These are phyloP conservation scores for Pachypeltis micranthus DNA, from an alignment of 1,140 invertebrate genomes.

Conservation along the genomic window DNA sequence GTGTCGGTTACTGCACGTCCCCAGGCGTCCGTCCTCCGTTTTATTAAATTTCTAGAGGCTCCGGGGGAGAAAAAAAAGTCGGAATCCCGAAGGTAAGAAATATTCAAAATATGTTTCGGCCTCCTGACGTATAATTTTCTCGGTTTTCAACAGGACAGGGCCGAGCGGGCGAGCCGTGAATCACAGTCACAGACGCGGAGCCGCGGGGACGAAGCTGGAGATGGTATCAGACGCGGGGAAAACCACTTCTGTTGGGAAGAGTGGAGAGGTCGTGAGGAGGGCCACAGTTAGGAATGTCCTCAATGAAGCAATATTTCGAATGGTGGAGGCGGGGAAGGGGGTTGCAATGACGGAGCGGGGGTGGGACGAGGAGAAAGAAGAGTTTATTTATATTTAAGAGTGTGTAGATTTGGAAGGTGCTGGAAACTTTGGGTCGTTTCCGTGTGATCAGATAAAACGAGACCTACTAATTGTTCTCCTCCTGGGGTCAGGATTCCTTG, in stretches of 20 bases:
- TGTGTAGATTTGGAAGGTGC: neutral
- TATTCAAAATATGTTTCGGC: too few relatives aligned
- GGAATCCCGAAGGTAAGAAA: too few relatives aligned
- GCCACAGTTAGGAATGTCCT: neutral
- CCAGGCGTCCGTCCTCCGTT: too few relatives aligned
- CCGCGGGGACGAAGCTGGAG: too few relatives aligned
- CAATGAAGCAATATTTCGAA: slow-evolving; percentile 4
- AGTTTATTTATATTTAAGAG: slow-evolving; percentile 13
- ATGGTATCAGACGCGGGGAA: neutral
- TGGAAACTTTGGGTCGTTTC: neutral
- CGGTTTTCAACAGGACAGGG: too few relatives aligned
- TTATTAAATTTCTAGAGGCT: too few relatives aligned
- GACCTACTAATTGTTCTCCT: slow-evolving; percentile 14
- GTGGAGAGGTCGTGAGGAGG: neutral
- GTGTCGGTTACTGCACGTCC: too few relatives aligned
- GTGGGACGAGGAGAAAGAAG: slow-evolving; percentile 18
- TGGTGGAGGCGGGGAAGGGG: neutral
- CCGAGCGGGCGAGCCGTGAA: too few relatives aligned
- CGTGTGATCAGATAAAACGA: slow-evolving; percentile 9
- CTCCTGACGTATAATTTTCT: too few relatives aligned
- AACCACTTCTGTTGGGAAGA: neutral
- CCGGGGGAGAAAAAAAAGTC: too few relatives aligned
- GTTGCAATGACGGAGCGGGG: slow-evolving; percentile 20
- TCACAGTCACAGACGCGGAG: too few relatives aligned
- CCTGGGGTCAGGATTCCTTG: slow-evolving; percentile 6